These are phyloP conservation scores for Caenorhabditis tropicalis DNA, from an alignment of 1,140 invertebrate genomes.

Conservation along the genomic window DNA sequence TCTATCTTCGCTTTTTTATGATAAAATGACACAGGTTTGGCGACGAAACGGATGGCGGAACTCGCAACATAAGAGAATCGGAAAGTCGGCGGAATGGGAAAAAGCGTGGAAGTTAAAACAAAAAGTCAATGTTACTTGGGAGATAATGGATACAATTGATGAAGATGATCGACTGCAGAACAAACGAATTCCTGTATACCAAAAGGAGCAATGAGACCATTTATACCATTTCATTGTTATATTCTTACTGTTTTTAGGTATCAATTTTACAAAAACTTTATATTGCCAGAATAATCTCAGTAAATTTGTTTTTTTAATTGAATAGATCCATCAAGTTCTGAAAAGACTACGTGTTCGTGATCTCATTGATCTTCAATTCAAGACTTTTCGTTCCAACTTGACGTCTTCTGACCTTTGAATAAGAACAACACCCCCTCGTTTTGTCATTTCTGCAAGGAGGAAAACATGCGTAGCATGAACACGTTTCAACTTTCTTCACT, in stretches of 20 bases:
- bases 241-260: neutral
- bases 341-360: neutral
- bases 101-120: slow-evolving; percentile 29
- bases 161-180: neutral
- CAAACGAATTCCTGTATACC: neutral
- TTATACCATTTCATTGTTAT: neutral
- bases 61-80: slow-evolving; percentile 18
- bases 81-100: slow-evolving; percentile 22
- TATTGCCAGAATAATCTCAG: too few relatives aligned
- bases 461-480: neutral
- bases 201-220: neutral
- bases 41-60: neutral
- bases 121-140: neutral
- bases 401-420: slow-evolving; percentile 5
- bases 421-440: neutral
- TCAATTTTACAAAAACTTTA: too few relatives aligned
- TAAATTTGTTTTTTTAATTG: too few relatives aligned
- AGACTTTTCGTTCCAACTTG: neutral
- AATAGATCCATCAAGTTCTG: too few relatives aligned
- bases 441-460: neutral
- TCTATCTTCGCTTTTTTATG: too few relatives aligned
- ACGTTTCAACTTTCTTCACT: neutral
- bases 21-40: neutral
- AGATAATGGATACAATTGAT: neutral
- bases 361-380: neutral